A percentile compares a stretch with the other conserved stretches of the same genome.
phyloP scores from a whole-genome alignment of 2,888 invertebrate species.

The Aspidiotus rigidus region DNA sequence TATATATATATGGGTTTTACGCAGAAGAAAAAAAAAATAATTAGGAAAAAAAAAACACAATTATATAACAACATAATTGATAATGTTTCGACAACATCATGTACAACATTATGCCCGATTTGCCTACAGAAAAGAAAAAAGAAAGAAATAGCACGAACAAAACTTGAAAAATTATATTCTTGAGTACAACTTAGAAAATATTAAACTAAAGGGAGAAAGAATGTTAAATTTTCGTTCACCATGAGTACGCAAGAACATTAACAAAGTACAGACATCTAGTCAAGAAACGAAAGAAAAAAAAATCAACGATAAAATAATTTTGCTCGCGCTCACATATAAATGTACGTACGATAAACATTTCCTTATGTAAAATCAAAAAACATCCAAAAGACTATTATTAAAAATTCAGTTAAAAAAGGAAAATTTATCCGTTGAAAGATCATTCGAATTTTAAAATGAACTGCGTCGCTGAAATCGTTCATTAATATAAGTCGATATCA shows the following conservation, averaged over 20 bases:
- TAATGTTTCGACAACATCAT: background rate
- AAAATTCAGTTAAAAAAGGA: background rate
- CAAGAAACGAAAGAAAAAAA: no score
- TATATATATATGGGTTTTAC: conserved; percentile 1
- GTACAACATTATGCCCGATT: no score
- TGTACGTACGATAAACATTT: background rate
- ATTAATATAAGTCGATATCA: no score
- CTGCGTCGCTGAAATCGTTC: background rate
- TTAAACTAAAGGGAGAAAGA: background rate
- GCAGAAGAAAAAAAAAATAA: background rate
- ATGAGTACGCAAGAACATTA: background rate
- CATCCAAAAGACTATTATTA: background rate
- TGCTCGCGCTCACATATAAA: conserved; percentile 5
- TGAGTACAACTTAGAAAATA: background rate
- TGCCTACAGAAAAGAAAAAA: no score
- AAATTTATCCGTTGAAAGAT: background rate
- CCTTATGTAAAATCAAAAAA: background rate
- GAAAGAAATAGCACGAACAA: background rate
- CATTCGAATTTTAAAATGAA: background rate
- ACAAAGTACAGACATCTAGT: no score
- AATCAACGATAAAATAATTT: background rate
- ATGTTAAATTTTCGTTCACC: background rate
- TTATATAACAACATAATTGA: background rate
- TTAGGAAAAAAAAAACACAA: background rate
- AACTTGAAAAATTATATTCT: background rate